Evolutionary conservation across 2,113 vertebrate genomes (phyloP).

Genomic region (Psammodynastes pulverulentus): DNA sequence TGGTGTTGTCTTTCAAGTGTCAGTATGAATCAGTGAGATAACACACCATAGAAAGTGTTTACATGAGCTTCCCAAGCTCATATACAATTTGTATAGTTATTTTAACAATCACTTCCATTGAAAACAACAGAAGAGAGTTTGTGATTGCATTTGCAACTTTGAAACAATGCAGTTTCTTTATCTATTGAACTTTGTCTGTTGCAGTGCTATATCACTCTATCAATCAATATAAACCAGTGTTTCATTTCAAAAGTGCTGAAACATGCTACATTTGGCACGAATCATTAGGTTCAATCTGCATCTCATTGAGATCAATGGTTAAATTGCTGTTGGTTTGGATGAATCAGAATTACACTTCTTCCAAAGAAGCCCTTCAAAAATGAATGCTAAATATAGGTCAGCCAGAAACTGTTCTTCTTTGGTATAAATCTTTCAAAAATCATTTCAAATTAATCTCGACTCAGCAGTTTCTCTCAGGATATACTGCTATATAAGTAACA

Average conservation of each 20-base stretch:
- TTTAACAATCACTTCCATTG: background rate
- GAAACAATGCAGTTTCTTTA: background rate
- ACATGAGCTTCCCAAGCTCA: background rate
- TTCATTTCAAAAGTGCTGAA: constrained; percentile 8
- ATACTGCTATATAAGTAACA: background rate
- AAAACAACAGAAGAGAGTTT: constrained; percentile 1
- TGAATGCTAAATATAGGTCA: background rate
- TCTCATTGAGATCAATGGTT: constrained; percentile 1
- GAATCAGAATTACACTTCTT: background rate
- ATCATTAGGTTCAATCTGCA: constrained; percentile 1
- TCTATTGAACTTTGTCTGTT: background rate
- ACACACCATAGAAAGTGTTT: background rate
- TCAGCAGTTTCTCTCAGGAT: background rate
- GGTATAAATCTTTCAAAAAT: background rate
- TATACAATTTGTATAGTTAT: background rate
- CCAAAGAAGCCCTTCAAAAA: background rate
- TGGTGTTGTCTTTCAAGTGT: background rate
- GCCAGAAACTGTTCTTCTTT: background rate
- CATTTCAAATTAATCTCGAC: background rate
- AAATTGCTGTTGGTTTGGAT: constrained; percentile 11
- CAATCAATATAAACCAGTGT: constrained; percentile 17
- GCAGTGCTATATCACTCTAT: background rate
- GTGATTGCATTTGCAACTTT: background rate
- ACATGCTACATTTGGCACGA: constrained; percentile 4
- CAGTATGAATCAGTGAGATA: background rate